Conservation (phyloP, 1,140 invertebrate genomes). For the Lethocerus indicus region DNA sequence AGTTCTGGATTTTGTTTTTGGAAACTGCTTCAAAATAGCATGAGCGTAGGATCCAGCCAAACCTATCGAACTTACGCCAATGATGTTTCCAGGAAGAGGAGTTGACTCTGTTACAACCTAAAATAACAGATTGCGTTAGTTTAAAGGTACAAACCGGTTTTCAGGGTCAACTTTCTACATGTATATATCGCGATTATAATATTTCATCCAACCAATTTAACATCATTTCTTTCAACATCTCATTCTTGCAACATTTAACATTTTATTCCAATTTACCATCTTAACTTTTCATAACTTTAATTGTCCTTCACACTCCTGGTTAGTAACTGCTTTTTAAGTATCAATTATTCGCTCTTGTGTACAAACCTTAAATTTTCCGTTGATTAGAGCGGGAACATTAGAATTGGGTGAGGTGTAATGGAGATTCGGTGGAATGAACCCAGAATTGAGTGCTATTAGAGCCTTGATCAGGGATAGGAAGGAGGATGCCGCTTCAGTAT, state of each 20-base stretch:
- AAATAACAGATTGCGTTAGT: background rate
- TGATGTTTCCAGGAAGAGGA: conserved; percentile 26
- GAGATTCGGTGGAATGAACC: conserved; percentile 20
- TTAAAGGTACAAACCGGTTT: background rate
- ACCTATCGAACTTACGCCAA: conserved; percentile 44
- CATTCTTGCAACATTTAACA: background rate
- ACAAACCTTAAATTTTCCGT: conserved; percentile 26
- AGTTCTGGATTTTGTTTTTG: conserved; percentile 11
- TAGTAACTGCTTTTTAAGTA: background rate
- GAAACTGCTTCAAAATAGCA: conserved; percentile 26
- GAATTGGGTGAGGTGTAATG: conserved; percentile 21
- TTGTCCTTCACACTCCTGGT: background rate
- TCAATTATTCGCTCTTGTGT: no score
- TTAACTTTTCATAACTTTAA: background rate
- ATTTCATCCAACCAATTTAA: background rate
- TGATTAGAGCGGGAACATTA: conserved; percentile 33
- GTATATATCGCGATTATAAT: background rate
- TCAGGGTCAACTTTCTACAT: background rate
- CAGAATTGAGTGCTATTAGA: conserved; percentile 17
- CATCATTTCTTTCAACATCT: background rate
- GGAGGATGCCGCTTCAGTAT: conserved; percentile 49
- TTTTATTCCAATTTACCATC: background rate
- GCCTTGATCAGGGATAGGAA: conserved; percentile 39
- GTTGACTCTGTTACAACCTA: conserved; percentile 35
- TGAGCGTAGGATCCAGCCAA: conserved; percentile 46